Conservation (phyloP, 2,113 vertebrate species). For the rabbit (Oryctolagus cuniculus) region DNA sequence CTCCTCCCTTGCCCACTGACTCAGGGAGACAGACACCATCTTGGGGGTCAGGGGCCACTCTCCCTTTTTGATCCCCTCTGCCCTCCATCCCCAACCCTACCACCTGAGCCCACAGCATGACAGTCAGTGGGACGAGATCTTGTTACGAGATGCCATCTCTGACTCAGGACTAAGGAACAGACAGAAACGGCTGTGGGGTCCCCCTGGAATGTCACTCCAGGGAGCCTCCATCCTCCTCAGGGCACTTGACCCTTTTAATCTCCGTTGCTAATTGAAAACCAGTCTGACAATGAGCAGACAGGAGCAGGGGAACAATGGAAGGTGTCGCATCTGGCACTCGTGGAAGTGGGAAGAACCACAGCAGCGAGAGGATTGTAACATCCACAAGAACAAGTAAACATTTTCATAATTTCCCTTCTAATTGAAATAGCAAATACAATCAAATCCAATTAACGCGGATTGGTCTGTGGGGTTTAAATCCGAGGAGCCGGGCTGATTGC, state of each 20-base stretch:
- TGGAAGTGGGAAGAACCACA: neutral
- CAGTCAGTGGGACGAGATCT: neutral
- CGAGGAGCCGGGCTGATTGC: constrained; percentile 70
- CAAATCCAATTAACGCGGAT: constrained; percentile 78
- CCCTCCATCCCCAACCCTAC: neutral
- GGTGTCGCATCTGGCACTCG: neutral
- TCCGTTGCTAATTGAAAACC: neutral
- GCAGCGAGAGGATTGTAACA: constrained; percentile 35
- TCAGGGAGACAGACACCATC: neutral
- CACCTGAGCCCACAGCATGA: neutral
- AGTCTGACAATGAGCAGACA: neutral
- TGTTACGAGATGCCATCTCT: neutral
- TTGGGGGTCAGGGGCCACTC: neutral
- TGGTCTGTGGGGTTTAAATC: constrained; percentile 78
- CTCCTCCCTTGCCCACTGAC: accelerated
- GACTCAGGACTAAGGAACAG: neutral
- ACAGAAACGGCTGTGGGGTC: neutral
- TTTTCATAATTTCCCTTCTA: constrained; percentile 80
- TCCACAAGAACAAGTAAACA: constrained; percentile 73
- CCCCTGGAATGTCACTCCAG: neutral
- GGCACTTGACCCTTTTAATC: neutral
- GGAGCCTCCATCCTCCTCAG: neutral
- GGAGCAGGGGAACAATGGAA: neutral
- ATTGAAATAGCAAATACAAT: constrained; percentile 83
- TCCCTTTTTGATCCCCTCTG: neutral